Conservation (phyloP, 2,113 vertebrate species). For the Peromyscus maniculatus region DNA sequence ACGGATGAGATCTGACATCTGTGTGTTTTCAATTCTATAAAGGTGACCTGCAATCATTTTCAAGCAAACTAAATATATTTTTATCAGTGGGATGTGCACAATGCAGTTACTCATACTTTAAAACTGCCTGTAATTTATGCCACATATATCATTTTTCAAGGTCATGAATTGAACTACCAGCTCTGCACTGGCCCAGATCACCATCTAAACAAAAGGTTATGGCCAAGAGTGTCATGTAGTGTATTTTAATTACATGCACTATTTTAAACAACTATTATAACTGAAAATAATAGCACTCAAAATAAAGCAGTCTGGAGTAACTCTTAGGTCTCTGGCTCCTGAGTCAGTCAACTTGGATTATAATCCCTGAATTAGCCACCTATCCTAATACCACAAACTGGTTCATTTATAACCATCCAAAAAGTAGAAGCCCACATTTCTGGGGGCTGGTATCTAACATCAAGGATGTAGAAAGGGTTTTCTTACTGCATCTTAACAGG, state of each 20-base stretch:
- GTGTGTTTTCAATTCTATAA: conserved; percentile 67
- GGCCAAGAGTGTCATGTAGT: background rate
- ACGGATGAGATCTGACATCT: conserved; percentile 67
- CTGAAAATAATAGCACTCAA: background rate
- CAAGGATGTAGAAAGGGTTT: background rate
- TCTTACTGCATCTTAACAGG: background rate
- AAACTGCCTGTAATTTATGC: conserved; percentile 10
- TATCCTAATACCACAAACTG: background rate
- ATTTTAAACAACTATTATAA: conserved; percentile 35
- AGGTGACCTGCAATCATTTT: conserved; percentile 67
- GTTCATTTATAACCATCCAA: background rate
- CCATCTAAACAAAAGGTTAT: background rate
- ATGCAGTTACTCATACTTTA: conserved; percentile 43
- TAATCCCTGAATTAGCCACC: background rate
- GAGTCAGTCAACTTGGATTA: background rate
- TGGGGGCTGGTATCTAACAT: background rate
- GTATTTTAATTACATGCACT: background rate
- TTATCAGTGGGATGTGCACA: conserved; percentile 23
- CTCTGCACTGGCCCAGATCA: background rate
- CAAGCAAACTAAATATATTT: conserved; percentile 61
- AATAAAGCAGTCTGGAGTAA: background rate
- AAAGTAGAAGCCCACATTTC: background rate
- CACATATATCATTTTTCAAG: conserved; percentile 18
- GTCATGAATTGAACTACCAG: background rate
- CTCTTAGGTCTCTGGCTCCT: background rate